These are phyloP conservation scores for Elmis aenea DNA, from an alignment of 2,888 invertebrate genomes.

Conservation along the genomic window DNA sequence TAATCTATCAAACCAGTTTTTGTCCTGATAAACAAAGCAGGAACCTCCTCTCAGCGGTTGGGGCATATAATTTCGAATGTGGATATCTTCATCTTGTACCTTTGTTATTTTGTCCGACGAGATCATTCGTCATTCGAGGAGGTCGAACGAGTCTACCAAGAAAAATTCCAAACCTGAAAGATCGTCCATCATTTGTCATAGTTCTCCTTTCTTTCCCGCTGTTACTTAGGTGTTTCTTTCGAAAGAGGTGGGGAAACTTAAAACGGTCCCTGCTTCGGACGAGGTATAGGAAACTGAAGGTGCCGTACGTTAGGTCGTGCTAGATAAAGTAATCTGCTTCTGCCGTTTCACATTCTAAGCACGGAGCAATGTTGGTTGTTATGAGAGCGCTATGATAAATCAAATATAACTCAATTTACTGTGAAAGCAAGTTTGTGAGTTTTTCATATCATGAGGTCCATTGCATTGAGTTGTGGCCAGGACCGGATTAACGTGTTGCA, in stretches of 20 bases:
- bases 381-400: constrained; percentile 35
- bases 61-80: constrained; percentile 17
- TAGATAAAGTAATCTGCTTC: too few relatives aligned
- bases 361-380: constrained; percentile 22
- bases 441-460: constrained; percentile 27
- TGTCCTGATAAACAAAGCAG: constrained; percentile 19
- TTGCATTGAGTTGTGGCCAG: too few relatives aligned
- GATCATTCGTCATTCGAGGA: constrained; percentile 28
- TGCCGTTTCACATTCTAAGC: constrained; percentile 21
- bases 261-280: too few relatives aligned
- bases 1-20: constrained; percentile 26
- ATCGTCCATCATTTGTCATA: constrained; percentile 30
- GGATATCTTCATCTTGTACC: constrained; percentile 26
- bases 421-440: constrained; percentile 36
- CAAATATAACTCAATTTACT: constrained; percentile 44
- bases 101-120: constrained; percentile 28
- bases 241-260: too few relatives aligned
- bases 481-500: too few relatives aligned
- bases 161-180: constrained; percentile 52
- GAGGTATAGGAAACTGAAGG: too few relatives aligned
- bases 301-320: too few relatives aligned
- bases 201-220: constrained; percentile 20
- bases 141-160: constrained; percentile 33
- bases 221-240: constrained; percentile 21
- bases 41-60: constrained; percentile 19